Conservation (phyloP, 1,140 invertebrate species). For the Teleopsis dalmanni region DNA sequence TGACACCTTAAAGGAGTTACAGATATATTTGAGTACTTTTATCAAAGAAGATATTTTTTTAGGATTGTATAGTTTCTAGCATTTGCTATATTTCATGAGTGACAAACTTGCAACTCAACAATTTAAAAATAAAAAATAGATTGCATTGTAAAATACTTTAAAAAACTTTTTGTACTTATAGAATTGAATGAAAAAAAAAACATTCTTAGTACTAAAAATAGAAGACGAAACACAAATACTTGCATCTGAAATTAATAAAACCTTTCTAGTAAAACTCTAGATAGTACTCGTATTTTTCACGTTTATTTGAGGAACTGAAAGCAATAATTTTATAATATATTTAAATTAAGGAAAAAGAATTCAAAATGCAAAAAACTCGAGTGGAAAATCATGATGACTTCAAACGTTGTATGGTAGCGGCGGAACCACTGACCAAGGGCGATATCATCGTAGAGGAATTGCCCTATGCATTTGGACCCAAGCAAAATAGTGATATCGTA, state of each 20-base stretch:
- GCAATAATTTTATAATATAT: no score
- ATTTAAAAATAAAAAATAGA: neutral
- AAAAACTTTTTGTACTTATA: neutral
- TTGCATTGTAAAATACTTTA: neutral
- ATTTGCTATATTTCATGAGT: neutral
- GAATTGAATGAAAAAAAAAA: neutral
- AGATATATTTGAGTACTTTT: no score
- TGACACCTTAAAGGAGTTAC: no score
- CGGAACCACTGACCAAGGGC: slow-evolving; percentile 56
- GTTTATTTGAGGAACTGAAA: no score
- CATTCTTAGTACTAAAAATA: neutral
- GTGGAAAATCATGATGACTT: slow-evolving; percentile 44
- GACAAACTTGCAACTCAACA: neutral
- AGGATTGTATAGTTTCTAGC: no score
- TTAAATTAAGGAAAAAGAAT: neutral
- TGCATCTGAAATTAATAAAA: neutral
- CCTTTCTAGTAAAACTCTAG: neutral
- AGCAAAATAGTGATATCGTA: slow-evolving; percentile 56
- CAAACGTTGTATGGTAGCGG: slow-evolving; percentile 62
- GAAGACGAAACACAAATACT: no score
- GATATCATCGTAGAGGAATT: slow-evolving; percentile 64
- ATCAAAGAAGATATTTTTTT: no score
- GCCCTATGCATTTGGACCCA: slow-evolving; percentile 69
- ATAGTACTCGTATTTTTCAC: no score
- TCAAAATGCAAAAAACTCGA: slow-evolving; percentile 30